phyloP scores from a whole-genome alignment of 2,113 vertebrate genomes.

The Murina feae region DNA sequence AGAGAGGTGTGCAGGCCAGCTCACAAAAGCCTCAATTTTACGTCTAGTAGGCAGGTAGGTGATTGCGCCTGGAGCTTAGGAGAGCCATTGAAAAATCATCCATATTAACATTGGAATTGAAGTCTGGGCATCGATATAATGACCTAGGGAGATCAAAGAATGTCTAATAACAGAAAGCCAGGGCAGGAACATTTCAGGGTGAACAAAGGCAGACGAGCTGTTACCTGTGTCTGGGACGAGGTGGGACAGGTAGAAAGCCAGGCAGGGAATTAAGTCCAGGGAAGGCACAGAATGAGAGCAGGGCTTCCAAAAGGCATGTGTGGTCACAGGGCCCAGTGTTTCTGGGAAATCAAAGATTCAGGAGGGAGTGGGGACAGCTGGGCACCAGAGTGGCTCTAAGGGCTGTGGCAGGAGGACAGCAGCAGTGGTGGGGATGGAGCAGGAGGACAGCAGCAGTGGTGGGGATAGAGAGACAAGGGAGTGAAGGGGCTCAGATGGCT shows the following conservation, averaged over 20 bases:
- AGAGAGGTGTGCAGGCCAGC: not conserved
- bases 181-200: not conserved
- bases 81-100: not conserved
- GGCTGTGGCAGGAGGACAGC: accelerated
- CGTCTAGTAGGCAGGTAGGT: not conserved
- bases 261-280: not conserved
- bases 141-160: not conserved
- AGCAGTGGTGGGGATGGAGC: accelerated
- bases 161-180: not conserved
- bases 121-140: not conserved
- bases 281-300: not conserved
- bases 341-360: not conserved
- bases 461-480: not conserved
- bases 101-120: not conserved
- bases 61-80: not conserved
- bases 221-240: not conserved
- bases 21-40: not conserved
- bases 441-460: accelerated
- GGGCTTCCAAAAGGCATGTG: not conserved
- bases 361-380: accelerated
- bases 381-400: not conserved
- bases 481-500: not conserved
- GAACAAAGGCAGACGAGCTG: not conserved
- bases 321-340: not conserved
- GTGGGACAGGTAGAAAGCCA: not conserved